phyloP scores from a whole-genome alignment of 2,113 vertebrate genomes.

The Leptobrachium ailaonicum region DNA sequence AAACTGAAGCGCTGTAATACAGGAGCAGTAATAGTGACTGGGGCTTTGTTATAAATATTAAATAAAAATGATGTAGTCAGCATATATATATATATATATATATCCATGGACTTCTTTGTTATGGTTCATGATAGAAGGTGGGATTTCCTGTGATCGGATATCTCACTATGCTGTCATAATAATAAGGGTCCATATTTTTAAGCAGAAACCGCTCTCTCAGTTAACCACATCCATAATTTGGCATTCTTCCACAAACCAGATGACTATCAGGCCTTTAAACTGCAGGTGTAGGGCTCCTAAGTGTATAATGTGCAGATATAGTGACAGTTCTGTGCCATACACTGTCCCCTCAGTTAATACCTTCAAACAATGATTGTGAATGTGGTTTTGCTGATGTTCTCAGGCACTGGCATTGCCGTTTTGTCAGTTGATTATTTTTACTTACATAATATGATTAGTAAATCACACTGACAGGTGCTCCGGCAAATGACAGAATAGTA shows the following conservation, averaged over 20 bases:
- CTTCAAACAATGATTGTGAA: slow-evolving; percentile 53
- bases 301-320: not conserved
- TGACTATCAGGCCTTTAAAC: not conserved
- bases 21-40: no score
- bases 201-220: no score
- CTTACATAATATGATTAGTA: slow-evolving; percentile 56
- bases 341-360: not conserved
- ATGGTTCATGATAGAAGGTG: no score
- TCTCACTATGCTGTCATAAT: no score
- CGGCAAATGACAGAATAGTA: not conserved
- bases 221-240: not conserved
- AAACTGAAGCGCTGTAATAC: no score
- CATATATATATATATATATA: no score
- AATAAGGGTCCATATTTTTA: no score
- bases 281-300: not conserved
- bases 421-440: slow-evolving; percentile 63
- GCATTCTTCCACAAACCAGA: not conserved
- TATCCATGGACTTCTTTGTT: no score
- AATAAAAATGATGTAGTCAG: no score
- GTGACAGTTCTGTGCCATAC: not conserved
- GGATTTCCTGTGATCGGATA: no score
- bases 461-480: slow-evolving; percentile 62
- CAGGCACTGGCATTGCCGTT: slow-evolving; percentile 58
- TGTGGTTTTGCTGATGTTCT: slow-evolving; percentile 63
- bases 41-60: no score